A percentile compares a stretch with the other conserved stretches of the same genome.
phyloP scores from a whole-genome alignment of 2,888 invertebrate species.

The Acleris cristana region DNA sequence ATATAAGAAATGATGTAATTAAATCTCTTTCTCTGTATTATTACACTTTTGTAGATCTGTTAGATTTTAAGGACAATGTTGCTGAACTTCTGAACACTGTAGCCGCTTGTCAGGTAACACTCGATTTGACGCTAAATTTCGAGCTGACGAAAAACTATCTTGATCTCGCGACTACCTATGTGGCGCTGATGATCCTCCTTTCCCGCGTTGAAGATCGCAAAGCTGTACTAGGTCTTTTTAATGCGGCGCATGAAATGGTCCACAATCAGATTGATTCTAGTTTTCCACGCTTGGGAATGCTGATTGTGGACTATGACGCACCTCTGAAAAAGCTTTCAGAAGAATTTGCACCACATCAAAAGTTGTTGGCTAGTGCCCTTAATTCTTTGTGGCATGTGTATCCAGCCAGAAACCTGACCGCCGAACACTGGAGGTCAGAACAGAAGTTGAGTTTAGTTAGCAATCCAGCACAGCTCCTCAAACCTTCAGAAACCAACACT shows the following conservation, averaged over 20 bases:
- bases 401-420: conserved; percentile 94
- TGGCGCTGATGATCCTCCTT: conserved; percentile 97
- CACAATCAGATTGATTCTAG: conserved; percentile 94
- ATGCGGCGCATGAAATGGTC: conserved; percentile 98
- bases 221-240: conserved; percentile 97
- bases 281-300: conserved; percentile 97
- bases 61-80: conserved; percentile 98
- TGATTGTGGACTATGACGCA: conserved; percentile 98
- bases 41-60: conserved; percentile 98
- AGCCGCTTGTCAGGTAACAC: conserved; percentile 97
- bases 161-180: conserved; percentile 96
- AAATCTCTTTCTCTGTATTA: conserved; percentile 98
- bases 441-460: conserved; percentile 96
- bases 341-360: conserved; percentile 97
- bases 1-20: conserved; percentile 96
- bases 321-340: conserved; percentile 97
- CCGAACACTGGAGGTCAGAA: conserved; percentile 97
- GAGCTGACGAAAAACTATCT: conserved; percentile 98
- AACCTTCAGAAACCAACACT: conserved; percentile 96
- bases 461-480: conserved; percentile 96
- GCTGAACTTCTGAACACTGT: conserved; percentile 96
- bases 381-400: conserved; percentile 95
- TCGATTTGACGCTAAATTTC: conserved; percentile 98
- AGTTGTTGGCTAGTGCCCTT: conserved; percentile 92
- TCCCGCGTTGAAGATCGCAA: conserved; percentile 99